Evolutionary conservation across 1,140 invertebrate genomes (phyloP).

Genomic region (Hyles vespertilio): DNA sequence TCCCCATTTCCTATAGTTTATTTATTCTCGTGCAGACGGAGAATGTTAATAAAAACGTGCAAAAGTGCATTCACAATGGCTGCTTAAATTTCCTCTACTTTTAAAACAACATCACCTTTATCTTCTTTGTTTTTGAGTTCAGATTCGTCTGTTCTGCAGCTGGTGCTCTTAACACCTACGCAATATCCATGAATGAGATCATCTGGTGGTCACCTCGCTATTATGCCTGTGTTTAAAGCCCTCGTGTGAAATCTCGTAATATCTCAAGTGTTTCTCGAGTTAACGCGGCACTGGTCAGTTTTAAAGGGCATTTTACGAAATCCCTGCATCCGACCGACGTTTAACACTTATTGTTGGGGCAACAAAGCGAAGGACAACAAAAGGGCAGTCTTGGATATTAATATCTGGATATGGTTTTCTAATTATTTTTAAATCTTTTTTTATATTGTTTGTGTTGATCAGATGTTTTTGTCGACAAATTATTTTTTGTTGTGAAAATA

Average conservation of each 20-base stretch:
- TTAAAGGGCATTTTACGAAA: constrained; percentile 29
- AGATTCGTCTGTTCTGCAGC: no score
- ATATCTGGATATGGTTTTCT: constrained; percentile 6
- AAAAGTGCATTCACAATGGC: no score
- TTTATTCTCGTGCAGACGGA: no score
- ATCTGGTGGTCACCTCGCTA: constrained; percentile 5
- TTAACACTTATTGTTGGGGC: constrained; percentile 22
- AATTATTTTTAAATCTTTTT: no score
- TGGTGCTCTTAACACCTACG: constrained; percentile 1
- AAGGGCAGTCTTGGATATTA: constrained; percentile 22
- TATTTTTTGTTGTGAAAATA: no score
- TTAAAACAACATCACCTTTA: no score
- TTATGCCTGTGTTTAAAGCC: constrained; percentile 7
- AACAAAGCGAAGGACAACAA: constrained; percentile 24
- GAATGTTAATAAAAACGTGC: no score
- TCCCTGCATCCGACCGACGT: constrained; percentile 15
- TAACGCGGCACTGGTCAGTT: constrained; percentile 35
- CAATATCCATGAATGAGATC: constrained; percentile 5
- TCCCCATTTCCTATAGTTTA: no score
- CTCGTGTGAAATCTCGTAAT: constrained; percentile 31
- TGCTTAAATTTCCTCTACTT: no score
- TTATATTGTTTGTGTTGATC: no score
- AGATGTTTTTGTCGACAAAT: no score
- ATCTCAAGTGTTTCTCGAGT: constrained; percentile 21
- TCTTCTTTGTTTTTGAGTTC: no score